phyloP scores from a whole-genome alignment of 2,888 invertebrate species.

The Schizotus pectinicornis region DNA sequence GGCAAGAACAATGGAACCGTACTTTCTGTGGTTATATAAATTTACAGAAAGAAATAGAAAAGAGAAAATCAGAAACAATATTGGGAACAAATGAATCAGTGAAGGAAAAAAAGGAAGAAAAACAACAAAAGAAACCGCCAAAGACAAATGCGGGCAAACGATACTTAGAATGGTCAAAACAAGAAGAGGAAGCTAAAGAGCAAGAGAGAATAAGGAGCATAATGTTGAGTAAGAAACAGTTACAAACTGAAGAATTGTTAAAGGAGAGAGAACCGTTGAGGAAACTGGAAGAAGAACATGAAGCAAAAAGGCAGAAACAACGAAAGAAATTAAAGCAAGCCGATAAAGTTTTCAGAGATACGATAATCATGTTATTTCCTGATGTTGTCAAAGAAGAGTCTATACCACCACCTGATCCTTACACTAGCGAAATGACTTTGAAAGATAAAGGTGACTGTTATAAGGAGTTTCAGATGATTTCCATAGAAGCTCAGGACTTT shows the following conservation, averaged over 20 bases:
- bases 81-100: slow-evolving; percentile 46
- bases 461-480: slow-evolving; percentile 55
- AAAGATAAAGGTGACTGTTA: neutral
- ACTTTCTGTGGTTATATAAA: slow-evolving; percentile 53
- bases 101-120: slow-evolving; percentile 22
- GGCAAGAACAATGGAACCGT: slow-evolving; percentile 68
- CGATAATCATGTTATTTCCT: slow-evolving; percentile 67
- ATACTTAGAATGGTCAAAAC: slow-evolving; percentile 54
- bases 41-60: slow-evolving; percentile 56
- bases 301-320: slow-evolving; percentile 63
- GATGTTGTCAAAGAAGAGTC: slow-evolving; percentile 63
- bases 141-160: slow-evolving; percentile 12
- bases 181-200: slow-evolving; percentile 69
- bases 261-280: slow-evolving; percentile 67
- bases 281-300: slow-evolving; percentile 64
- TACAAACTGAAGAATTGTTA: slow-evolving; percentile 66
- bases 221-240: slow-evolving; percentile 68
- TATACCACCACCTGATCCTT: slow-evolving; percentile 56
- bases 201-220: slow-evolving; percentile 69
- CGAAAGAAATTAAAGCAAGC: slow-evolving; percentile 64
- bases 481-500: slow-evolving; percentile 52
- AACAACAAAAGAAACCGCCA: slow-evolving; percentile 31
- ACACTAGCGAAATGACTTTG: slow-evolving; percentile 26
- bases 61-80: slow-evolving; percentile 60
- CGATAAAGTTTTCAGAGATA: slow-evolving; percentile 70